phyloP scores from a whole-genome alignment of 2,888 invertebrate genomes.

The Aspidapion aeneum region DNA sequence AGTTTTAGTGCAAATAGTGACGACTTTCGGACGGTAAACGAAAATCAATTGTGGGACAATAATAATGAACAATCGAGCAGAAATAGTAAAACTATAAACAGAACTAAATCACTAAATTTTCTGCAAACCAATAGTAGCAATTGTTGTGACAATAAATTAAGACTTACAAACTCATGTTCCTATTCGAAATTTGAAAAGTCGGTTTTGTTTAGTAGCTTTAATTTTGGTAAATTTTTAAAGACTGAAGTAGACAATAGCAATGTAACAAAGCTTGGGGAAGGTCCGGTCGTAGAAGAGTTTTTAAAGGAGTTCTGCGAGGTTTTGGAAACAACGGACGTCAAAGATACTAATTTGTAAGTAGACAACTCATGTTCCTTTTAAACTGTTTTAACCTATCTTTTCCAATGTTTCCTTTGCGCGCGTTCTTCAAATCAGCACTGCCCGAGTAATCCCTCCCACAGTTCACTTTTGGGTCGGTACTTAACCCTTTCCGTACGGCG shows the following conservation, averaged over 20 bases:
- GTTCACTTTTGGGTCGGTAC: too few relatives aligned
- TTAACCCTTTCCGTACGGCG: too few relatives aligned
- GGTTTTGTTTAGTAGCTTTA: constrained; percentile 24
- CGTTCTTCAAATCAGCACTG: too few relatives aligned
- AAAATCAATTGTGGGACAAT: background rate
- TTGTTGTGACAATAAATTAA: constrained; percentile 14
- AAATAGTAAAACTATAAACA: background rate
- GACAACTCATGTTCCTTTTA: too few relatives aligned
- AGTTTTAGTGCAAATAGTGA: background rate
- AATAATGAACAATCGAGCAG: background rate
- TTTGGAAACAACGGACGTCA: constrained; percentile 71
- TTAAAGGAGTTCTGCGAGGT: constrained; percentile 61
- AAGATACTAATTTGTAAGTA: constrained; percentile 87
- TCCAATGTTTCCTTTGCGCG: too few relatives aligned
- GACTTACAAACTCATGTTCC: constrained; percentile 13
- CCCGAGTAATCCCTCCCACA: too few relatives aligned
- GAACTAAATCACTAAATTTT: constrained; percentile 1
- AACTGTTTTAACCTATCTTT: too few relatives aligned
- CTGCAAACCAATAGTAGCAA: background rate
- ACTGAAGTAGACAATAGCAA: constrained; percentile 17
- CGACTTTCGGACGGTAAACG: background rate
- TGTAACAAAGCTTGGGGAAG: constrained; percentile 6
- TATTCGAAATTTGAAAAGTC: constrained; percentile 9
- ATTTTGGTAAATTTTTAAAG: constrained; percentile 24
- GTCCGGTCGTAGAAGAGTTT: constrained; percentile 47